Base-by-base conservation (phyloP, 2,113 vertebrate genomes). In the Crotalus horridus region DNA sequence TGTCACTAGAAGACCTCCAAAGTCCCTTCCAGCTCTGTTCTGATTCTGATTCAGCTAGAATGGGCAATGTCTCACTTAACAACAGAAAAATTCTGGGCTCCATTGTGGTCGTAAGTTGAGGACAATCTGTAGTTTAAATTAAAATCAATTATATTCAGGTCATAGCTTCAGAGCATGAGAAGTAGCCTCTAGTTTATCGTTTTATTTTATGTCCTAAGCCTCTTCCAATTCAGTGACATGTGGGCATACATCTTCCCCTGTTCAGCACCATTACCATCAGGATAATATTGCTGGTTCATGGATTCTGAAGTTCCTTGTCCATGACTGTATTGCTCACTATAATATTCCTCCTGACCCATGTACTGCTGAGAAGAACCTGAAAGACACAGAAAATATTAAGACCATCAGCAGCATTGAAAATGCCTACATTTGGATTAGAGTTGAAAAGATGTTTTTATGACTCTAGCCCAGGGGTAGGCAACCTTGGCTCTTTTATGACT, bases 321-420 rank as follows among this genome's bases (percentile, higher is more conserved):
- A 92, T 99, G 99, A 95, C 98, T 98, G 93, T 99, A 99, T 96
- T 99, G 99, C 96, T 99, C 99, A 95, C 98, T 98, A 97, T 99
- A 99, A 97, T 99, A 99, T 91, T 99, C 99, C n/a, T 99, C 99
- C 97, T 99, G 99, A 94, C 98, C 98, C 97, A 98, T 97, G 97
- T 98, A 99, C 98, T 99, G 99, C 97, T 98, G 98, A 7, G 98
- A 98, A 92, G 99, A 98, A 96, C 99, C 99, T 99, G 98, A 58
- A 97, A 98, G 90, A 23, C 59, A 85, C 59, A 54, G 46, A 89
- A 51, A 95, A 39, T 20, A 39, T 81, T 3, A 39, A 39, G 6
- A 81, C 15, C 2, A 2, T 9, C 33, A 43, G 74, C 74, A 3
- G 74, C 74, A 21, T 0, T 81, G 33, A 81, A 81, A 39, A 43